A percentile compares a stretch with the other conserved stretches of the same genome.
These are phyloP conservation scores for Chromoteleia sp. DNA, from an alignment of 2,888 invertebrate species.

Conservation along the genomic window DNA sequence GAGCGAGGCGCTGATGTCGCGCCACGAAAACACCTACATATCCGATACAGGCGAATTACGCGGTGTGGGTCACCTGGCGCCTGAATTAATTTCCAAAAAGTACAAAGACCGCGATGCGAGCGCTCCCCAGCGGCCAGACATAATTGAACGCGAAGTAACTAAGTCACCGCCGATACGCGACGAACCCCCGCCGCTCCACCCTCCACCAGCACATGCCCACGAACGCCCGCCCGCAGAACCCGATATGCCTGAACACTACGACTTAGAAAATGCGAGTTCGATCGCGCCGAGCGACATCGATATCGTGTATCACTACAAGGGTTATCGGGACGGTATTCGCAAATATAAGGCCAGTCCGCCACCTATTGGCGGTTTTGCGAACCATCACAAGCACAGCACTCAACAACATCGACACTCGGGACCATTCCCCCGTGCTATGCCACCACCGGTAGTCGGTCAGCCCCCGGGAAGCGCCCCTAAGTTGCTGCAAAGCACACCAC, in stretches of 20 bases:
- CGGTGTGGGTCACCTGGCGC: constrained; percentile 91
- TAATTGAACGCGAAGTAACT: constrained; percentile 95
- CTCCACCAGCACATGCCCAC: constrained; percentile 91
- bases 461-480: constrained; percentile 87
- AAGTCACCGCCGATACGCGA: constrained; percentile 93
- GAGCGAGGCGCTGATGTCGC: constrained; percentile 89
- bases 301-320: constrained; percentile 98
- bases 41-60: constrained; percentile 89
- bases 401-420: constrained; percentile 88
- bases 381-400: constrained; percentile 89
- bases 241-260: constrained; percentile 96
- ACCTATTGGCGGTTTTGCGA: constrained; percentile 90
- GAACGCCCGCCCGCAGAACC: constrained; percentile 89
- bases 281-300: constrained; percentile 99
- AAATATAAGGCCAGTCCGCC: constrained; percentile 96
- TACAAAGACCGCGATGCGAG: constrained; percentile 94
- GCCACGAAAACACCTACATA: constrained; percentile 88
- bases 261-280: constrained; percentile 98
- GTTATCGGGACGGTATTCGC: constrained; percentile 94
- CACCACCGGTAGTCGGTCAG: constrained; percentile 89
- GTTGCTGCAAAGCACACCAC: constrained; percentile 94
- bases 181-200: constrained; percentile 90
- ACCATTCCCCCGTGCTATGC: constrained; percentile 89
- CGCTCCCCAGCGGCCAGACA: constrained; percentile 94
- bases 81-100: constrained; percentile 94